These are phyloP conservation scores for Enteromius thamalakanensis DNA, from an alignment of 2,797 vertebrate genomes.

Conservation along the genomic window DNA sequence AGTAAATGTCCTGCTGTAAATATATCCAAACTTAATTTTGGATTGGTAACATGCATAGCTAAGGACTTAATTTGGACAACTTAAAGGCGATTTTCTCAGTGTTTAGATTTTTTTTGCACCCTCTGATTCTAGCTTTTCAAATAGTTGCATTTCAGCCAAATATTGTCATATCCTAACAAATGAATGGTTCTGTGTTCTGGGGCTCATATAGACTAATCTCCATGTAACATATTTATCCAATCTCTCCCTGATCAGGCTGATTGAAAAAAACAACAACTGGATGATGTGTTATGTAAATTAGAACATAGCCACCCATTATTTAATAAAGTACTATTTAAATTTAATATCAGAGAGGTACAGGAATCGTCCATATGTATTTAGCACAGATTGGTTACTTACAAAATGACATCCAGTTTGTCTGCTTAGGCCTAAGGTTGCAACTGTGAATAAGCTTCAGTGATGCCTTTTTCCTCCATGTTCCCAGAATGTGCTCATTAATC, in stretches of 20 bases:
- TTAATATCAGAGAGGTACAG: neutral
- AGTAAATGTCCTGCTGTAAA: too few species aligned
- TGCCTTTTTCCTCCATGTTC: conserved; percentile 59
- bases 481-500: conserved; percentile 63
- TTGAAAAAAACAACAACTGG: neutral
- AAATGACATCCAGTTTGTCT: neutral
- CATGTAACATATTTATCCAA: neutral
- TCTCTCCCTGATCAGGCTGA: neutral
- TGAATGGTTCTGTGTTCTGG: too few species aligned
- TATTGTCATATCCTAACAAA: too few species aligned
- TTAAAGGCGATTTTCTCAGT: too few species aligned
- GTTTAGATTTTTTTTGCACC: too few species aligned
- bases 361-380: neutral
- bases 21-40: too few species aligned
- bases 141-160: too few species aligned
- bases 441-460: conserved; percentile 54
- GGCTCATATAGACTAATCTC: neutral
- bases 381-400: neutral
- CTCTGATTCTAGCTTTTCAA: too few species aligned
- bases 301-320: neutral
- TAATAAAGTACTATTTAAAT: neutral
- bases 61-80: too few species aligned
- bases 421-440: conserved; percentile 50
- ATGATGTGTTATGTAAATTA: neutral
- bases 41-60: too few species aligned